These are phyloP conservation scores for Guaruba guarouba DNA, from an alignment of 2,113 vertebrate genomes.

Conservation along the genomic window DNA sequence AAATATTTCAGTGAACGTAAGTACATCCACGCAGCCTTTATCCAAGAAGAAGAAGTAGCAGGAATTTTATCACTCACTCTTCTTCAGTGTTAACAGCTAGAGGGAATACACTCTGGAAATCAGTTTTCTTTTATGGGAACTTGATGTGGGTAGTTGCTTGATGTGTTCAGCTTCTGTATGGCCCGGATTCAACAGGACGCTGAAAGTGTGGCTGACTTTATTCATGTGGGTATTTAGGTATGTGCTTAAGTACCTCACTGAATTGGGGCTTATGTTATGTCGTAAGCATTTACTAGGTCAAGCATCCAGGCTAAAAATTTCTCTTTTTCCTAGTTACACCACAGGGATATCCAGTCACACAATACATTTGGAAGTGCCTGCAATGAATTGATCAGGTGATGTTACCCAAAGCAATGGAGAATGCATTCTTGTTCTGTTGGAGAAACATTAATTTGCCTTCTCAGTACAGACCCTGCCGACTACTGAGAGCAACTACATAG, in stretches of 20 bases:
- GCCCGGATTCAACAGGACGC: constrained; percentile 39
- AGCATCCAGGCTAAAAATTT: not conserved
- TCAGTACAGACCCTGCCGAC: not conserved
- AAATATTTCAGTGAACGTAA: not conserved
- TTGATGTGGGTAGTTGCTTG: constrained; percentile 35
- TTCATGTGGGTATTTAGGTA: constrained; percentile 41
- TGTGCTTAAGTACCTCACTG: constrained; percentile 49
- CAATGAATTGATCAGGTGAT: not conserved
- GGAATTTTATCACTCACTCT: not conserved
- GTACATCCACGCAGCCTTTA: not conserved
- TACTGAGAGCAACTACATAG: not conserved
- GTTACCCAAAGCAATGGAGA: not conserved
- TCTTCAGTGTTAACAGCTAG: constrained; percentile 42
- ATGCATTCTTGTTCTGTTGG: not conserved
- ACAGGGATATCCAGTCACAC: not conserved
- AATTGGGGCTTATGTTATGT: not conserved
- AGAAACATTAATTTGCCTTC: not conserved
- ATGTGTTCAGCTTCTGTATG: constrained; percentile 56
- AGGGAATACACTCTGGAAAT: constrained; percentile 56
- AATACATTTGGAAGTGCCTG: not conserved
- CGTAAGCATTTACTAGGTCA: not conserved
- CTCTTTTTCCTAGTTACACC: not conserved
- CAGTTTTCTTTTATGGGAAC: constrained; percentile 34
- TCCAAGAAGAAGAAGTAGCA: not conserved
- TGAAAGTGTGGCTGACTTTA: constrained; percentile 43